Evolutionary conservation across 2,888 invertebrate genomes (phyloP).

Genomic region (Craniophora ligustri): DNA sequence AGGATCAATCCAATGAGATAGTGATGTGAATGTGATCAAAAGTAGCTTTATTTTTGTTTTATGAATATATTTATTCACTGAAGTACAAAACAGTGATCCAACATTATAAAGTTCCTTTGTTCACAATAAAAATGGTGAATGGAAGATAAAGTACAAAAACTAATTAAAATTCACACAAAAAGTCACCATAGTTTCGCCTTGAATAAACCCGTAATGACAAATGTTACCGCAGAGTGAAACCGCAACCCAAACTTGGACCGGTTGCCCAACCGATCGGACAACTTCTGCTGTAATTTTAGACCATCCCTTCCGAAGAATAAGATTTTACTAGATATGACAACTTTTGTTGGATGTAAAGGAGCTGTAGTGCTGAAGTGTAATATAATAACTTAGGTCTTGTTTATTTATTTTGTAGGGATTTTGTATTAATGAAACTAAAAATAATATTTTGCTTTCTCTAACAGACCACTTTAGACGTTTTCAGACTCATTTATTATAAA

Average conservation of each 20-base stretch:
- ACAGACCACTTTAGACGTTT: too few relatives aligned
- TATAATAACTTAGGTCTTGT: too few relatives aligned
- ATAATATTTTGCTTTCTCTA: too few relatives aligned
- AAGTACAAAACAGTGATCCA: too few relatives aligned
- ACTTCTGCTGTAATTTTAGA: conserved; percentile 53
- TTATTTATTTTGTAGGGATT: too few relatives aligned
- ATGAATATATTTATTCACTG: too few relatives aligned
- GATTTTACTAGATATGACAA: conserved; percentile 36
- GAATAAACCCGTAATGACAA: conserved; percentile 54
- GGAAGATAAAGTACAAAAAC: neutral
- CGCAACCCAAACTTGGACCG: conserved; percentile 57
- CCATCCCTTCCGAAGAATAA: conserved; percentile 26
- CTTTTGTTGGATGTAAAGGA: neutral
- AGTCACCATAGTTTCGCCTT: conserved; percentile 42
- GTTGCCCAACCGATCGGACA: conserved; percentile 63
- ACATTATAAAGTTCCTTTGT: conserved; percentile 6
- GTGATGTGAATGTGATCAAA: too few relatives aligned
- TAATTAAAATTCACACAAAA: neutral
- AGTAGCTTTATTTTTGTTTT: too few relatives aligned
- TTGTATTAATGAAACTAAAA: too few relatives aligned
- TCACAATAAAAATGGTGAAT: neutral
- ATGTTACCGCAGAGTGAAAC: conserved; percentile 55
- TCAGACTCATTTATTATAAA: too few relatives aligned
- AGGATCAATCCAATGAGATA: too few relatives aligned
- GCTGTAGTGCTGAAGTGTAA: too few relatives aligned